Base-by-base conservation (phyloP, 2,888 invertebrate genomes). In the Trachelus stipa region DNA sequence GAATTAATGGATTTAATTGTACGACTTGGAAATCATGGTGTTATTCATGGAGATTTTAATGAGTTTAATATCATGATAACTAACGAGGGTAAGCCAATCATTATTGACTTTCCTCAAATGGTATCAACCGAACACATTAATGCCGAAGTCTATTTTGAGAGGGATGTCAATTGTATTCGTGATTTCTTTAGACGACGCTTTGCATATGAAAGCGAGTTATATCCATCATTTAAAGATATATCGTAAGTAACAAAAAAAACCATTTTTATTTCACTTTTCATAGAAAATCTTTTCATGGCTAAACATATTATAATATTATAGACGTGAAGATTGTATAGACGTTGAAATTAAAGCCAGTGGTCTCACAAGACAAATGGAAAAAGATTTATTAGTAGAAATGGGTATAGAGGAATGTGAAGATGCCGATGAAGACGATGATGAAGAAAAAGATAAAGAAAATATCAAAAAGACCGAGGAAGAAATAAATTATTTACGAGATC, bases 21-120 rank as follows among this genome's bases (percentile, higher is more conserved):
- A 0, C 94, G 95, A 69, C 94, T 99, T 76, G 99, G 96, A 34
- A 96, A 97, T 92, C 96, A 97, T 87, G 99, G 99, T 0, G 97
- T 99, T 3, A 99, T 99, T 85, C 99, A 99, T 91, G 97, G 99
- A 0, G 99, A 99, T 93, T 99, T 99, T 91, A 99, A 99, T 90
- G 99, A 99, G 92, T 99, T 99, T 92, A 99, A 99, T 91, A 95
- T 99, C 81, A 97, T 99, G 96, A 93, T 97, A 1, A 94, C 95
- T 68, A 94, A 95, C 76, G 95, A 96, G 0, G 95, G 95, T 31
- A 96, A 96, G 82, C 96, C 98, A 0, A 92, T 98, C 74, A 93
- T 99, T 84, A 99, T 99, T 81, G 99, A 99, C 93, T 99, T 99
- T 91, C 99, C 99, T 0, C 99, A 99, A 93, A 99, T 99, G 99